Base-by-base conservation (phyloP, 2,113 vertebrate genomes). In the Microtus ochrogaster region DNA sequence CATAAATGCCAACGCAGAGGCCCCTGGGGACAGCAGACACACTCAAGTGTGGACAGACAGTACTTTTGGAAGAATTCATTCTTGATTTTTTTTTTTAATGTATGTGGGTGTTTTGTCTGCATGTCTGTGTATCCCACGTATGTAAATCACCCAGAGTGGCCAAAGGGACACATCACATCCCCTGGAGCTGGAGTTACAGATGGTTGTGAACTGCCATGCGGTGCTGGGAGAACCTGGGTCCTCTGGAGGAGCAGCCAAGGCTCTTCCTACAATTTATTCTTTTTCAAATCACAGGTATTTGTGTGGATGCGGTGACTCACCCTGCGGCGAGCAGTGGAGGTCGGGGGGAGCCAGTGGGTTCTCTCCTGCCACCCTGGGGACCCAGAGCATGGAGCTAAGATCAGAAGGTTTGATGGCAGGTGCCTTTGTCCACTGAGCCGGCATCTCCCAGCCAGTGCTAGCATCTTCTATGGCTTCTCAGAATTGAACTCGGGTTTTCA, bases 1-100 rank as follows among this genome's bases (percentile, higher is more conserved):
- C 99, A 83, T 99, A 99, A 98, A 99, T 99, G 4, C 99, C 99
- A 63, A 99, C 99, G 14, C 99, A 99, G 86, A 99, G 98, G 0
- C 99, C 99, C 5, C 99, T 99, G 98, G 8, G 47, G 19, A 94
- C 39, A 92, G 77, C 94, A 78, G 81, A 65, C 12, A 16, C 1
- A 3, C 55, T 84, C 81, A 76, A 52, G 66, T 22, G 1, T 7
- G 30, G 16, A 10, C 5, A 17, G 36, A 19, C 66, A 9, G 28
- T 41, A 19, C 83, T 68, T 66, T 36, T 33, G 16, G 17, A 85
- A 47, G 55, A 39, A 58, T 14, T 65, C 39, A 44, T 36, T 44
- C 61, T 65, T 63, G 1, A 26, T 58, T 22, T 61, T 21, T 58
- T 58, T 39, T 7, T 8, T n/a, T n/a, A n/a, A 58, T 39, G 36